Conservation (phyloP, 2,797 vertebrate genomes). For the Acanthopagrus latus region DNA sequence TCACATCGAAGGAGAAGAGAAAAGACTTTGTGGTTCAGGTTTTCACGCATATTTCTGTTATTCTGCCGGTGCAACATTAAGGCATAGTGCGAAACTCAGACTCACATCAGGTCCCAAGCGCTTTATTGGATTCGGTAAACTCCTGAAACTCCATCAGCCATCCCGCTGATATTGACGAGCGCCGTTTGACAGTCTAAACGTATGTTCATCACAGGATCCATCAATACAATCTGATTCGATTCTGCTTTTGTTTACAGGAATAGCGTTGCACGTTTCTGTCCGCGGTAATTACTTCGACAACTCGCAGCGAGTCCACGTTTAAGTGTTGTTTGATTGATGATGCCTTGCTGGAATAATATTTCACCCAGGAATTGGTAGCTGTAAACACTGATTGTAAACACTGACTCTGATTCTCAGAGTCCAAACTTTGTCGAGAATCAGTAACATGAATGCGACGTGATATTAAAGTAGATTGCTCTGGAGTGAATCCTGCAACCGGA, state of each 20-base stretch:
- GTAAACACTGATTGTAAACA: constrained; percentile 19
- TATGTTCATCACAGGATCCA: constrained; percentile 29
- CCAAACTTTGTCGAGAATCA: neutral
- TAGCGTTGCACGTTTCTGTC: constrained; percentile 11
- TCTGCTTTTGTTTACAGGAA: constrained; percentile 48
- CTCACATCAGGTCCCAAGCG: constrained; percentile 15
- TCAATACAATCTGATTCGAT: constrained; percentile 21
- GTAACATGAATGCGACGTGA: neutral
- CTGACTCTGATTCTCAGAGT: constrained; percentile 11
- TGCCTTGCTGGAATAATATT: constrained; percentile 11
- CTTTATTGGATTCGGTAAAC: constrained; percentile 26
- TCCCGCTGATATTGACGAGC: constrained; percentile 34
- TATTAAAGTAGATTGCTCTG: constrained; percentile 33
- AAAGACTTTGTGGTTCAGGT: neutral
- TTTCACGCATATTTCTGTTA: neutral
- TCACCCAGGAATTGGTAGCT: constrained; percentile 11
- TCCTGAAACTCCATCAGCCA: constrained; percentile 39
- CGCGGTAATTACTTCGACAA: constrained; percentile 41
- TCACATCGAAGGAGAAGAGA: neutral
- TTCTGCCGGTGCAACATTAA: constrained; percentile 1
- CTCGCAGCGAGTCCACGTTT: neutral
- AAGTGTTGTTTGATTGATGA: constrained; percentile 33
- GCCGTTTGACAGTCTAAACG: constrained; percentile 11
- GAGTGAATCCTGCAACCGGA: constrained; percentile 29
- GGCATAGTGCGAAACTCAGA: constrained; percentile 9